These are phyloP conservation scores for Wasmannia auropunctata DNA, from an alignment of 1,140 invertebrate genomes.

Conservation along the genomic window DNA sequence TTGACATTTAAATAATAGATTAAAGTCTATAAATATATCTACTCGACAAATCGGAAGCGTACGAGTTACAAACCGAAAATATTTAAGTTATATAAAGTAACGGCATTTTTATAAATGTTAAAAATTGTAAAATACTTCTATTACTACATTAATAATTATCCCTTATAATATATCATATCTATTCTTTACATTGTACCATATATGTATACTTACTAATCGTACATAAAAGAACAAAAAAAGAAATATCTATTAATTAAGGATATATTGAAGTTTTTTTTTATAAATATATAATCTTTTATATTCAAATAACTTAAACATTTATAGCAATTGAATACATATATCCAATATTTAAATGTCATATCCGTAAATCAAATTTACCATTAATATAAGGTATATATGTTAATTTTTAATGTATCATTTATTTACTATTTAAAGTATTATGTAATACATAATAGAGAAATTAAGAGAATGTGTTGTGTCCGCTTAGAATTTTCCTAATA, in stretches of 20 bases:
- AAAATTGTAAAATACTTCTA: background rate
- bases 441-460: background rate
- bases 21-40: constrained; percentile 16
- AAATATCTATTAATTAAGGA: background rate
- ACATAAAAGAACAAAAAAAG: background rate
- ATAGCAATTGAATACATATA: background rate
- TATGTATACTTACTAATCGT: background rate
- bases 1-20: constrained; percentile 34
- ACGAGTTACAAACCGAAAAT: background rate
- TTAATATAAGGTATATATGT: background rate
- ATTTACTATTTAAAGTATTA: background rate
- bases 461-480: background rate
- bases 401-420: background rate
- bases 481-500: background rate
- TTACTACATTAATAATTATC: constrained; percentile 12
- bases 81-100: background rate
- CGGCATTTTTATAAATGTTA: background rate
- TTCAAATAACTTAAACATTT: background rate
- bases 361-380: background rate
- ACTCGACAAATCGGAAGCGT: background rate
- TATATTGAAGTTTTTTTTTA: background rate
- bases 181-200: background rate
- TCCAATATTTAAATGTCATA: background rate
- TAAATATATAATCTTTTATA: background rate
- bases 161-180: background rate